These are phyloP conservation scores for Pheucticus melanocephalus DNA, from an alignment of 2,113 vertebrate species.

Conservation along the genomic window DNA sequence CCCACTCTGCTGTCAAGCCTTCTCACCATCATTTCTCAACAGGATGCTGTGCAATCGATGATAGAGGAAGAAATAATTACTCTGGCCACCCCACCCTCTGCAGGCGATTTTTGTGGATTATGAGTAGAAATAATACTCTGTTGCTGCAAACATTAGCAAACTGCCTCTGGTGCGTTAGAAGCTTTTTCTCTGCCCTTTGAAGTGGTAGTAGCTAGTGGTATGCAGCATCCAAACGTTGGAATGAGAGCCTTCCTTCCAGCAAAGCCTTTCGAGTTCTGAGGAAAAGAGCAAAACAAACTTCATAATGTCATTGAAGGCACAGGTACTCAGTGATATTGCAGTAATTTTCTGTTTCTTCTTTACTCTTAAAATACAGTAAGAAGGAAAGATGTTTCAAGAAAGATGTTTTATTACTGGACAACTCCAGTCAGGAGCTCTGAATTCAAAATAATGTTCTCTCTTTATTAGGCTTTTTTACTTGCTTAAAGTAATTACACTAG, in stretches of 20 bases:
- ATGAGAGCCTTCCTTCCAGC: background rate
- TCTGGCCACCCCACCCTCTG: rapidly evolving
- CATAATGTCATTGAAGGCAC: background rate
- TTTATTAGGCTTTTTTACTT: background rate
- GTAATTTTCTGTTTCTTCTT: background rate
- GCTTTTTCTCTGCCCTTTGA: background rate
- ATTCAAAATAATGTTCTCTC: background rate
- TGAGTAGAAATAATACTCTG: background rate
- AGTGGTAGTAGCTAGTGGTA: background rate
- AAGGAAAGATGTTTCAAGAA: background rate
- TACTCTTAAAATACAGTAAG: background rate
- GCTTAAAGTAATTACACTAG: background rate
- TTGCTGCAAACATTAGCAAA: background rate
- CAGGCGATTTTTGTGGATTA: background rate
- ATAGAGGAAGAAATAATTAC: background rate
- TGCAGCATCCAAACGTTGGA: background rate
- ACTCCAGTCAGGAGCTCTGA: background rate
- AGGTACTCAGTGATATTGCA: background rate
- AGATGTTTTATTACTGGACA: background rate
- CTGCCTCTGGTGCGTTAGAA: background rate
- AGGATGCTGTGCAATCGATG: rapidly evolving
- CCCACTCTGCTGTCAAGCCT: rapidly evolving
- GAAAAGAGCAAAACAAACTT: background rate
- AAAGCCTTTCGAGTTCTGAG: background rate
- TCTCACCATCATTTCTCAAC: background rate